phyloP scores from a whole-genome alignment of 2,888 invertebrate species.

The Plebejus anna region DNA sequence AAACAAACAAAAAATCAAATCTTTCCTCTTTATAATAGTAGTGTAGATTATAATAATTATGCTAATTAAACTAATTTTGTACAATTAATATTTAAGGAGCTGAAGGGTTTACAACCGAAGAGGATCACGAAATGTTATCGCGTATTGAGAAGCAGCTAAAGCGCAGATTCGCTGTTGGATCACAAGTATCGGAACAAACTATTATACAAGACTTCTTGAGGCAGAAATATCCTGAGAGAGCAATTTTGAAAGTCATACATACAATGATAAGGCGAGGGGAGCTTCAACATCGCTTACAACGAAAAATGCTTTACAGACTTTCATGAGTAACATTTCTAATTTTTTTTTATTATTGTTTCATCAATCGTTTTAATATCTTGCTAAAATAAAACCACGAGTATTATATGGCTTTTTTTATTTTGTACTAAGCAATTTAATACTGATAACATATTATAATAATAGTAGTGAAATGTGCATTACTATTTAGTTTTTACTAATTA shows the following conservation, averaged over 20 bases:
- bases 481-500: background rate
- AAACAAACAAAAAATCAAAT: too few species aligned
- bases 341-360: background rate
- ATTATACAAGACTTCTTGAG: constrained; percentile 92
- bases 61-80: background rate
- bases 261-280: constrained; percentile 97
- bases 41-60: too few species aligned
- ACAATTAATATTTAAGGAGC: constrained; percentile 81
- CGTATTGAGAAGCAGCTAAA: constrained; percentile 97
- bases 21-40: too few species aligned
- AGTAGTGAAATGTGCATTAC: background rate
- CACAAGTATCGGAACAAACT: constrained; percentile 96
- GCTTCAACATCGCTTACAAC: constrained; percentile 96
- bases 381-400: background rate
- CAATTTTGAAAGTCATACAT: constrained; percentile 94
- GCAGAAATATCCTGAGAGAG: constrained; percentile 92
- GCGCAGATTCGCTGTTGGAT: constrained; percentile 95
- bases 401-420: background rate
- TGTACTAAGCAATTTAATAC: background rate
- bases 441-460: background rate
- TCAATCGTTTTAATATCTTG: background rate
- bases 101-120: constrained; percentile 98
- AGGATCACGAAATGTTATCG: constrained; percentile 93
- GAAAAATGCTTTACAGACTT: constrained; percentile 97
- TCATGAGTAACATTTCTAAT: constrained; percentile 73